Conservation (phyloP, 2,113 vertebrate genomes). For the Burhinus oedicnemus region DNA sequence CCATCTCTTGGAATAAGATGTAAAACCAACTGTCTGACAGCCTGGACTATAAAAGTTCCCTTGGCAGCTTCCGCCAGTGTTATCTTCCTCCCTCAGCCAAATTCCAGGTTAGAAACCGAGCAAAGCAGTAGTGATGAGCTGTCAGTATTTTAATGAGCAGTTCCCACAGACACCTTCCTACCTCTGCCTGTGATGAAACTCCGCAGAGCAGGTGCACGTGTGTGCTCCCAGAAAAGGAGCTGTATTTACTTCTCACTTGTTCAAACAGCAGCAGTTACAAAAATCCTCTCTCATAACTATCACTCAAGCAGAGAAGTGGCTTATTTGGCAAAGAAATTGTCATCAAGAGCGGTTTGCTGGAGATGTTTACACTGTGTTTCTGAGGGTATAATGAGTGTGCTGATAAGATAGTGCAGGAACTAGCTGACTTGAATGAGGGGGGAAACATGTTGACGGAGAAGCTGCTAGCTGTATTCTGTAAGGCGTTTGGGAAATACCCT, state of each 20-base stretch:
- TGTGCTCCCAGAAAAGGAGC: background rate
- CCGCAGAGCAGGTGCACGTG: background rate
- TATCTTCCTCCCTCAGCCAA: conserved; percentile 34
- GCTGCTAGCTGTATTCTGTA: background rate
- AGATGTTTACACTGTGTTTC: conserved; percentile 54
- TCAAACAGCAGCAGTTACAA: conserved; percentile 50
- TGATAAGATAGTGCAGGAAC: conserved; percentile 37
- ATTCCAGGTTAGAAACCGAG: background rate
- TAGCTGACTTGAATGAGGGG: background rate
- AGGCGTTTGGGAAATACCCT: background rate
- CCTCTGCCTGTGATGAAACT: background rate
- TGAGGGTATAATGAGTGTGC: background rate
- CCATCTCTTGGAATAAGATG: background rate
- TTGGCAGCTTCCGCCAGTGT: background rate
- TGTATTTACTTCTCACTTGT: conserved; percentile 12
- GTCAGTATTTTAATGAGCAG: conserved; percentile 42
- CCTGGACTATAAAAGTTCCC: background rate
- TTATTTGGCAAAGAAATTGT: conserved; percentile 23
- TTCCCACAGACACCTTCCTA: conserved; percentile 14
- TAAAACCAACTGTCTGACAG: background rate
- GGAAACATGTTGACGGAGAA: background rate
- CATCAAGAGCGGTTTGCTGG: conserved; percentile 4
- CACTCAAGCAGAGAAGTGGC: conserved; percentile 16
- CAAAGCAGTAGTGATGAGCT: conserved; percentile 8
- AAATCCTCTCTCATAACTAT: background rate